Percentiles rank a stretch among this genome's conserved stretches.
Evolutionary conservation across 1,140 invertebrate species (phyloP).

Genomic region (Ptiloglossa arizonensis): DNA sequence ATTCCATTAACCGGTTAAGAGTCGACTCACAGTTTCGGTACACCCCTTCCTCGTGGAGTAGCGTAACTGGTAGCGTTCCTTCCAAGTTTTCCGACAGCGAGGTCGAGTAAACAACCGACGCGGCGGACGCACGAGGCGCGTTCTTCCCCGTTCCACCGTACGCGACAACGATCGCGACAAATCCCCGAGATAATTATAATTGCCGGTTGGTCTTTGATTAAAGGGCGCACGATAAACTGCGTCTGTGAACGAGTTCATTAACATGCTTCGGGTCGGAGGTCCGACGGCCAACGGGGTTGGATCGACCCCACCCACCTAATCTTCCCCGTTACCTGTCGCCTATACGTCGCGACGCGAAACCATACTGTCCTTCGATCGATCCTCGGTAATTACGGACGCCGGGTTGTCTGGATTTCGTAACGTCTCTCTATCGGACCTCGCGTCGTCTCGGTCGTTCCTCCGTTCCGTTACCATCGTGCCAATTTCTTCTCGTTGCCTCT

Average conservation of each 20-base stretch:
- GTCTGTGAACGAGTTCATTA: slow-evolving; percentile 52
- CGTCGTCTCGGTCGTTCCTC: no score
- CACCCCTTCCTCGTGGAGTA: no score
- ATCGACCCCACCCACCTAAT: slow-evolving; percentile 31
- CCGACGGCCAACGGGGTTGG: slow-evolving; percentile 24
- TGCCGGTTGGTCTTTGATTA: slow-evolving; percentile 58
- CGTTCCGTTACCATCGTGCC: neutral
- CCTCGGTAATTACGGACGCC: neutral
- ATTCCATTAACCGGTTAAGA: no score
- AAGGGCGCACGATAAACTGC: slow-evolving; percentile 46
- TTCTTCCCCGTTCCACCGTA: no score
- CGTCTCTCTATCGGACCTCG: neutral
- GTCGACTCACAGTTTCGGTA: no score
- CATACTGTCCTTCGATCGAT: neutral
- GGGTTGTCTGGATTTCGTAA: neutral
- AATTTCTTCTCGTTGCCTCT: neutral
- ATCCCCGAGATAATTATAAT: slow-evolving; percentile 54
- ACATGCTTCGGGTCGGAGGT: slow-evolving; percentile 40
- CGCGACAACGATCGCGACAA: neutral
- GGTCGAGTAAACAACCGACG: no score
- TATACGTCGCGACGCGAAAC: neutral
- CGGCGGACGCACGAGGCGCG: no score
- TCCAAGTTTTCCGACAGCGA: no score
- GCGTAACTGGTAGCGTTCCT: no score
- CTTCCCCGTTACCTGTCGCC: slow-evolving; percentile 25